Evolutionary conservation across 1,140 invertebrate species (phyloP), one percentile per base, ranked within the genome.

Genomic region (Yoshiicerus persimilis): DNA sequence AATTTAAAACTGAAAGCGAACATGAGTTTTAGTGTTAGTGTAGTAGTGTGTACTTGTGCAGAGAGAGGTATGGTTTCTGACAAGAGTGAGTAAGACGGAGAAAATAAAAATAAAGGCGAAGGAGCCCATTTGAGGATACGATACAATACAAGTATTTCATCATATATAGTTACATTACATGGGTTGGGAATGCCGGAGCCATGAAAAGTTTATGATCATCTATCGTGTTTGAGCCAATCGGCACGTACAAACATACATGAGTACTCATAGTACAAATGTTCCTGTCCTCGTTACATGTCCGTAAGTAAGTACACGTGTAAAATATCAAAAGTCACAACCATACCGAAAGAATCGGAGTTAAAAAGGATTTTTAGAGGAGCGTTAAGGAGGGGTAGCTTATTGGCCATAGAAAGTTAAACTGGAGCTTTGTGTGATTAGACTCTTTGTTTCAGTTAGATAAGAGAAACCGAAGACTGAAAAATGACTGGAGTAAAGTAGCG

Each of bases 141-240:
- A 70, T 30, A 70, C 64, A 70, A 70, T n/a, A n/a, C n/a, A n/a
- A 56, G 47, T 56, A 56, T 56, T 56, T 56, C 47, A 56, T 56
- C 47, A 56, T 56, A 41, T 8, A 9, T 41, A 41, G 39, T 41
- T 41, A 41, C 8, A 41, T 41, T 41, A 30, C 64, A 70, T 70
- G 27, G 64, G 23, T 70, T n/a, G 64, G 27, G 64, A 70, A 70
- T 25, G 23, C 11, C 13, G 64, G 1, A 70, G 27, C 6, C 75
- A 80, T 36, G 30, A 38, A 80, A 80, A 80, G 27, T 38, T 80
- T 80, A 80, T 32, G 30, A 80, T 80, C 75, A 38, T 80, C 75
- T 80, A 80, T 80, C 75, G 75, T 80, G 75, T 80, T 80, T 80
- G 4, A 80, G 75, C 75, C 75, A 80, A 80, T 80, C 32, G 75